Conservation (phyloP, 2,113 vertebrate genomes). For the Nothoprocta perdicaria region DNA sequence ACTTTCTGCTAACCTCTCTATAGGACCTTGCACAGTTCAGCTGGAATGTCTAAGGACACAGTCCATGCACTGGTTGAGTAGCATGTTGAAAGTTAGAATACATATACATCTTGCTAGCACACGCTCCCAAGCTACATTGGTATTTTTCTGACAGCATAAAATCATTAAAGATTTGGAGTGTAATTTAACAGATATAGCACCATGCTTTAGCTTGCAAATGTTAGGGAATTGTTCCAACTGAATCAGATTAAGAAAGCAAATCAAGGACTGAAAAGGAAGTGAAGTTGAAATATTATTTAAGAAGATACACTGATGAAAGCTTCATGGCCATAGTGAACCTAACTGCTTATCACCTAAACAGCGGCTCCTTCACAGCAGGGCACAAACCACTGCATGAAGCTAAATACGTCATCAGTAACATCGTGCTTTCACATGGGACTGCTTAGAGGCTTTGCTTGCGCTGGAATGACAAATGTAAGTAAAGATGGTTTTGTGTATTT, state of each 20-base stretch:
- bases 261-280: background rate
- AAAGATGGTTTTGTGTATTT: background rate
- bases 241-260: background rate
- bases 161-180: background rate
- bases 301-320: background rate
- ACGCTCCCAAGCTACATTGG: background rate
- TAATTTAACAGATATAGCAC: background rate
- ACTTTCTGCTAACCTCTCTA: background rate
- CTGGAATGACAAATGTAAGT: background rate
- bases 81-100: background rate
- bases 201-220: background rate
- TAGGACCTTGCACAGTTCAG: background rate
- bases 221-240: background rate
- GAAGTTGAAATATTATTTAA: background rate
- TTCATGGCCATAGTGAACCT: background rate
- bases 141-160: background rate
- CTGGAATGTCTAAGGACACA: background rate
- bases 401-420: conserved; percentile 23
- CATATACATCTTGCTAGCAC: background rate
- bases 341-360: background rate
- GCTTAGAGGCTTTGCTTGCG: background rate
- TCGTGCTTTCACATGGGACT: background rate
- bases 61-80: background rate
- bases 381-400: background rate
- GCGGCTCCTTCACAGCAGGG: background rate